Conservation (phyloP, 2,113 vertebrate genomes). For the Perognathus longimembris region DNA sequence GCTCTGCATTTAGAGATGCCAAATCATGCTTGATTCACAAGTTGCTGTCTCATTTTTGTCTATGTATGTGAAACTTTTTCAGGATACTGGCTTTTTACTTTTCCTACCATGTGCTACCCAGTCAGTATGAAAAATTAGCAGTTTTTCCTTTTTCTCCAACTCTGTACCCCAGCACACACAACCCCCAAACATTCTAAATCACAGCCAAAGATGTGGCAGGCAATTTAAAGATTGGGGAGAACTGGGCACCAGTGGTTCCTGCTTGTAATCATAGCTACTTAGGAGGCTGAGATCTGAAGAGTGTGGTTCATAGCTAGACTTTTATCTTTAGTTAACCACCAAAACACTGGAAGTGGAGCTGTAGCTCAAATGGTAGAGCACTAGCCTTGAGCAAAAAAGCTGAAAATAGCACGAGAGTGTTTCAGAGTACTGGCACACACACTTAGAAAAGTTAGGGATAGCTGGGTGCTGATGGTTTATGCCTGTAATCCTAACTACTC, state of each 20-base stretch:
- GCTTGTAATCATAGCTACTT: no score
- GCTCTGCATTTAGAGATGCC: conserved; percentile 78
- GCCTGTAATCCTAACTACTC: no score
- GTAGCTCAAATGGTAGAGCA: no score
- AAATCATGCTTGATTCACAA: conserved; percentile 78
- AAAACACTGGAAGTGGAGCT: no score
- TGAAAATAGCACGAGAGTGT: no score
- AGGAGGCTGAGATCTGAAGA: no score
- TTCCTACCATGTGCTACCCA: conserved; percentile 69
- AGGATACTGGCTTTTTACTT: conserved; percentile 78
- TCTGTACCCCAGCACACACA: not conserved
- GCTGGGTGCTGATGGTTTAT: no score
- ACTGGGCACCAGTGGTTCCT: not conserved
- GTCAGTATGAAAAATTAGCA: conserved; percentile 22
- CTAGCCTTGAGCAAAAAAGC: no score
- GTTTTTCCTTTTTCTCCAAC: conserved; percentile 66
- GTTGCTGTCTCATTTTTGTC: conserved; percentile 78
- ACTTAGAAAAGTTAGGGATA: no score
- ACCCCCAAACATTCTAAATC: conserved; percentile 64
- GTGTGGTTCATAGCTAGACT: not conserved
- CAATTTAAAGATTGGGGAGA: conserved; percentile 66
- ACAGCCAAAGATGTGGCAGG: conserved; percentile 45
- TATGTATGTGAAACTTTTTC: conserved; percentile 76
- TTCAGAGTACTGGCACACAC: no score
- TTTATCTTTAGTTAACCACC: conserved; percentile 40